Percentiles rank a stretch among this genome's conserved stretches.
These are phyloP conservation scores for Prorops nasuta DNA, from an alignment of 1,140 invertebrate genomes.

Conservation along the genomic window DNA sequence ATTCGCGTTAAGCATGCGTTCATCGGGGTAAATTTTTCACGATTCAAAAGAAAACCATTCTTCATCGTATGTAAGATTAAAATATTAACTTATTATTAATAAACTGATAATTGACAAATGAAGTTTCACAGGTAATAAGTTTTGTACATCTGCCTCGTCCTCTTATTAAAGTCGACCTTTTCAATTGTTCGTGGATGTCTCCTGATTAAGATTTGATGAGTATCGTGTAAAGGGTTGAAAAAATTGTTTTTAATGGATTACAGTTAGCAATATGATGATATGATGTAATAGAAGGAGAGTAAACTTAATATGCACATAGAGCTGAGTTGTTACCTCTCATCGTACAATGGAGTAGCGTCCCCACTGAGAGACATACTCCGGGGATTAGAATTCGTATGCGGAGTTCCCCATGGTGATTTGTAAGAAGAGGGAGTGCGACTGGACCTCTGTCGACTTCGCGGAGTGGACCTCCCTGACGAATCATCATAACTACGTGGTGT, in stretches of 20 bases:
- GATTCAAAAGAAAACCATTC: not conserved
- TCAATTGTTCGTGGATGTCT: not conserved
- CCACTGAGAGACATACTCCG: conserved; percentile 81
- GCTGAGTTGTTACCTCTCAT: conserved; percentile 66
- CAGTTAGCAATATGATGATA: not conserved
- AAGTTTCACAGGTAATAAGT: too few relatives aligned
- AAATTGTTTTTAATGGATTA: not conserved
- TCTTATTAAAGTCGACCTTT: not conserved
- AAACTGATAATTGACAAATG: too few relatives aligned
- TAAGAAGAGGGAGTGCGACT: conserved; percentile 22
- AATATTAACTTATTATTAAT: too few relatives aligned
- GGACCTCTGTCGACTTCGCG: conserved; percentile 32
- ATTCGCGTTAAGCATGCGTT: not conserved
- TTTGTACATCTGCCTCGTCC: too few relatives aligned
- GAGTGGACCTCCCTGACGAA: conserved; percentile 48
- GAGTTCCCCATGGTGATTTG: conserved; percentile 63
- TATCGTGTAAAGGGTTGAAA: too few relatives aligned
- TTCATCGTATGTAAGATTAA: not conserved
- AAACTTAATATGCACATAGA: too few relatives aligned
- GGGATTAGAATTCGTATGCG: conserved; percentile 80
- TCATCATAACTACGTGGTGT: conserved; percentile 48
- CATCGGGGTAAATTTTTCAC: not conserved
- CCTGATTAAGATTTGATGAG: not conserved
- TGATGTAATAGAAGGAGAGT: not conserved
- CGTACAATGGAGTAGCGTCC: conserved; percentile 86